A percentile compares a stretch with the other conserved stretches of the same genome.
Evolutionary conservation across 2,113 vertebrate species (phyloP).

Genomic region (Ploceus nigricollis): DNA sequence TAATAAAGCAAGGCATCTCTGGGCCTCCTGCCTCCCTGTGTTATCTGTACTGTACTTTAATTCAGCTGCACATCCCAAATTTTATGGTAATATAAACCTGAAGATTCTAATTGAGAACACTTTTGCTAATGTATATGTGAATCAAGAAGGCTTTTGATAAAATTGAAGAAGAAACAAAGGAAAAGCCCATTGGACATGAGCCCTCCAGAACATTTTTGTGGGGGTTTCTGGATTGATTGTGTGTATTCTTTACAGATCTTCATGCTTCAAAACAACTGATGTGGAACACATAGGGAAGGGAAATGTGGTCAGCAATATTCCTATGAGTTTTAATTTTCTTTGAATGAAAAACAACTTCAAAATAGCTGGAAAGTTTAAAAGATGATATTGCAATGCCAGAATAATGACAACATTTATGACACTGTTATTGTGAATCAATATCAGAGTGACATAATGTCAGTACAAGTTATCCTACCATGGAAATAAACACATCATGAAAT

Average conservation of each 20-base stretch:
- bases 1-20: not conserved
- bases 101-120: not conserved
- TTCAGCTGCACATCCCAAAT: not conserved
- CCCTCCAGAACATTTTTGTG: not conserved
- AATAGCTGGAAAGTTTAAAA: not conserved
- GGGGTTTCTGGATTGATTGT: not conserved
- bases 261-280: not conserved
- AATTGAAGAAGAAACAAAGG: not conserved
- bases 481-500: not conserved
- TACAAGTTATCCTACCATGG: not conserved
- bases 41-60: not conserved
- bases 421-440: not conserved
- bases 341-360: not conserved
- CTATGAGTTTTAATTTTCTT: not conserved
- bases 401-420: not conserved
- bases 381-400: not conserved
- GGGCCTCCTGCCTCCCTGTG: not conserved
- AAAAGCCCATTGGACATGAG: rapidly evolving
- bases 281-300: not conserved
- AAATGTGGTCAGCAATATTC: not conserved
- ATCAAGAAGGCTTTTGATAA: not conserved
- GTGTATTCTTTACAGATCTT: not conserved
- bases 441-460: not conserved
- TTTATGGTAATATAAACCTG: not conserved
- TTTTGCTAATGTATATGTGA: not conserved